Evolutionary conservation across 2,888 invertebrate species (phyloP).

Genomic region (Kryphioiulus occultus): DNA sequence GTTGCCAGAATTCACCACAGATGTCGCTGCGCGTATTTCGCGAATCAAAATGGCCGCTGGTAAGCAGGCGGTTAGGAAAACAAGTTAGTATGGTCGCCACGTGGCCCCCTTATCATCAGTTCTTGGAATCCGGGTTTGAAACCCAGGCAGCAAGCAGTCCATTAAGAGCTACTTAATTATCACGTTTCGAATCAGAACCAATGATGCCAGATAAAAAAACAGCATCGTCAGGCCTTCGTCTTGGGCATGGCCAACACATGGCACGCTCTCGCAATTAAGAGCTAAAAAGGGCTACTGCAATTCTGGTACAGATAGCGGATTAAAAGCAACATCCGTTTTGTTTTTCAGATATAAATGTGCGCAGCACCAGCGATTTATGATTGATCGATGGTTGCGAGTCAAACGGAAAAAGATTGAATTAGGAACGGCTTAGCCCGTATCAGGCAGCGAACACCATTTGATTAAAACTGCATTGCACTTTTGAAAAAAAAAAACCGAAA

Average conservation of each 20-base stretch:
- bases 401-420: not conserved
- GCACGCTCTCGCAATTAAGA: slow-evolving; percentile 5
- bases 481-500: not conserved
- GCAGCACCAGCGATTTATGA: not conserved
- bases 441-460: not conserved
- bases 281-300: not conserved
- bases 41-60: no score
- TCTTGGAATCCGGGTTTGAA: not conserved
- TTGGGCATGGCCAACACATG: slow-evolving; percentile 5
- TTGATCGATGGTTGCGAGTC: slow-evolving; percentile 7
- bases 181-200: not conserved
- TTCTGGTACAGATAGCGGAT: not conserved
- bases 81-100: no score
- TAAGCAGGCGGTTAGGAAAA: no score
- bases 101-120: not conserved
- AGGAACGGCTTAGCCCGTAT: not conserved
- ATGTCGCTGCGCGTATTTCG: no score
- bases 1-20: no score
- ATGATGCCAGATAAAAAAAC: not conserved
- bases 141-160: not conserved
- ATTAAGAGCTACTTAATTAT: not conserved
- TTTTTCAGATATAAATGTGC: slow-evolving; percentile 3
- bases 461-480: not conserved
- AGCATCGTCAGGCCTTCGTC: not conserved
- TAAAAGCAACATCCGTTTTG: slow-evolving; percentile 31